A percentile compares a stretch with the other conserved stretches of the same genome.
Evolutionary conservation across 1,140 invertebrate species (phyloP).

Genomic region (Eriosoma lanigerum): DNA sequence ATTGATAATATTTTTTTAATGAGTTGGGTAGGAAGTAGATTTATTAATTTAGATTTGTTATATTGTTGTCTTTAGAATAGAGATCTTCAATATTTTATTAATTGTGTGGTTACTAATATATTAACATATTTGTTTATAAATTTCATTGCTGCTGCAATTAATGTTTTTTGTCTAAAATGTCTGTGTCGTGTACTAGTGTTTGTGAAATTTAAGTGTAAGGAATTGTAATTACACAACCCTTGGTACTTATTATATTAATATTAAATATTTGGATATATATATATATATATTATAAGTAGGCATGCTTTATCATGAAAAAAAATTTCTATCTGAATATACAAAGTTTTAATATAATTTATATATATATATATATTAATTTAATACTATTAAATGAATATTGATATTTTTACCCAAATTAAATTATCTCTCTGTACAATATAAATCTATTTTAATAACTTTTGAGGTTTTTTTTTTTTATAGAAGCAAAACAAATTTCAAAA

Average conservation of each 20-base stretch:
- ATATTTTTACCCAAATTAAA: too few relatives aligned
- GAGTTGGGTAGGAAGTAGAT: conserved; percentile 8
- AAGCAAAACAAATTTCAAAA: too few relatives aligned
- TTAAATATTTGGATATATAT: too few relatives aligned
- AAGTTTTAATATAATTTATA: too few relatives aligned
- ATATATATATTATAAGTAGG: too few relatives aligned
- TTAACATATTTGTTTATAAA: not conserved
- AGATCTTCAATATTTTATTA: conserved; percentile 12
- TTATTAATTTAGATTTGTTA: not conserved
- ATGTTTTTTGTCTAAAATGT: not conserved
- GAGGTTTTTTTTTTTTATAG: too few relatives aligned
- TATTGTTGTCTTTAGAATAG: not conserved
- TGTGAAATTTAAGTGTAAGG: conserved; percentile 23
- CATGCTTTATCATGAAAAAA: too few relatives aligned
- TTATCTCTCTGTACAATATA: too few relatives aligned
- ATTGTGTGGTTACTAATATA: not conserved
- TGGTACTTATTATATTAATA: conserved; percentile 21
- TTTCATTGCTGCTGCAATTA: conserved; percentile 8
- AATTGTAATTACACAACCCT: conserved; percentile 47
- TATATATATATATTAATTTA: too few relatives aligned
- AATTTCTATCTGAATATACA: too few relatives aligned
- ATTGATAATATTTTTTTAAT: conserved; percentile 1
- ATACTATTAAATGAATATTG: too few relatives aligned
- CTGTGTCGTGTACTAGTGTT: not conserved
- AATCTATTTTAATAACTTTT: too few relatives aligned